Conservation (phyloP, 37 sponge, comb jelly and placozoan species). For the Dysidea cf. avara region DNA sequence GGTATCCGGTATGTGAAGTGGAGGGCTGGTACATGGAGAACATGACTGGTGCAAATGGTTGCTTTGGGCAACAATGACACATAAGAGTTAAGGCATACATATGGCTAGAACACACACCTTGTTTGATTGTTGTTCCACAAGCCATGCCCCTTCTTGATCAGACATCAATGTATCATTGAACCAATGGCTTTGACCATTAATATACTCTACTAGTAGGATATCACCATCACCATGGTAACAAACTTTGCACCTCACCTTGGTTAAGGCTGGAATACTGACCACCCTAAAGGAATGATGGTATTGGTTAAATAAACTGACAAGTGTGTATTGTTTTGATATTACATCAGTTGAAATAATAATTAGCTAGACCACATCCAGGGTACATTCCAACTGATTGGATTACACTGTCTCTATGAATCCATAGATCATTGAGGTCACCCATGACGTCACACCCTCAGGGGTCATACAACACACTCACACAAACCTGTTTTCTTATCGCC, state of each 20-base stretch:
- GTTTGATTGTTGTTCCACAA: slow-evolving; percentile 23
- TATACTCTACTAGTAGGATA: slow-evolving; percentile 23
- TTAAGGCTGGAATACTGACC: slow-evolving; percentile 53
- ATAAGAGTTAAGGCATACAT: no score
- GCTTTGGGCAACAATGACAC: no score
- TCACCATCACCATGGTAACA: background rate
- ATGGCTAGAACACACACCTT: slow-evolving; percentile 41
- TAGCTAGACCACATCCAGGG: no score
- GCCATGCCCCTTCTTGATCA: slow-evolving; percentile 30
- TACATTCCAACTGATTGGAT: no score
- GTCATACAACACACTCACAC: background rate
- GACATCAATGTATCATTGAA: background rate
- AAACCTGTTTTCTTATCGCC: slow-evolving; percentile 62
- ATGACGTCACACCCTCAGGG: no score
- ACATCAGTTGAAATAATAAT: no score
- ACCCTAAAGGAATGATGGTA: slow-evolving; percentile 44
- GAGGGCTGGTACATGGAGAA: no score
- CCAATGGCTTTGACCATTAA: slow-evolving; percentile 24
- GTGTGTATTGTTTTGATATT: background rate
- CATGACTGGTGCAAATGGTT: no score
- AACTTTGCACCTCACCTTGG: slow-evolving; percentile 31
- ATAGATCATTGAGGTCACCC: no score
- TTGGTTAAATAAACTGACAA: no score
- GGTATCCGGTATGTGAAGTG: no score
- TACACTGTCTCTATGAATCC: no score